A percentile compares a stretch with the other conserved stretches of the same genome.
Evolutionary conservation across 2,113 vertebrate genomes (phyloP).

Genomic region (Anas platyrhynchos): DNA sequence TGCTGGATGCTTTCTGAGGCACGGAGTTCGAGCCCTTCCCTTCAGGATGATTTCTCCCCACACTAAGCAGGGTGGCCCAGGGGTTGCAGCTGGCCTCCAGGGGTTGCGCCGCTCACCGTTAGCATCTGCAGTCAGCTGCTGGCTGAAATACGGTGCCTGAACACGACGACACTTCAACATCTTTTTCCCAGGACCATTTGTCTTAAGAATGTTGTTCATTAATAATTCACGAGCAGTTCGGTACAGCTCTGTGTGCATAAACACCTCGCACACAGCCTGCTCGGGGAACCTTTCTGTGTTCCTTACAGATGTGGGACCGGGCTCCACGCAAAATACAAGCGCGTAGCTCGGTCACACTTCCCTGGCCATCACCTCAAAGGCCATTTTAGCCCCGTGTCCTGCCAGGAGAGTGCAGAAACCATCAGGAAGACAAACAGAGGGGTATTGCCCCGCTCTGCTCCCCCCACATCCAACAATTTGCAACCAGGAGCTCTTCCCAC

Average conservation of each 20-base stretch:
- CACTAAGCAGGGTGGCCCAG: neutral
- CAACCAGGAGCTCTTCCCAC: neutral
- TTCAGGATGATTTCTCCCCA: neutral
- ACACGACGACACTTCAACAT: neutral
- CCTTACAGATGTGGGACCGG: neutral
- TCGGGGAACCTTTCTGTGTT: neutral
- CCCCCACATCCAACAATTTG: rapidly evolving
- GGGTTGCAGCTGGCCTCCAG: neutral
- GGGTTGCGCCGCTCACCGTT: rapidly evolving
- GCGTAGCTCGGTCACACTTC: rapidly evolving
- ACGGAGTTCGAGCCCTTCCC: neutral
- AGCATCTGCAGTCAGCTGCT: neutral
- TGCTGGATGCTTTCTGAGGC: neutral
- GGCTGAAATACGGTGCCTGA: neutral
- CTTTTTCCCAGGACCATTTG: neutral
- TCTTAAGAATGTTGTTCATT: neutral
- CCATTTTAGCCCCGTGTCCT: neutral
- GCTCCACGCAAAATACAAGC: neutral
- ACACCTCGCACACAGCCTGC: neutral
- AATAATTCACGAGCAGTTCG: neutral
- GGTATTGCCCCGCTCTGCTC: rapidly evolving
- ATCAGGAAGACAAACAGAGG: no score
- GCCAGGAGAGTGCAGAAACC: neutral
- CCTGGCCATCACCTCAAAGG: neutral
- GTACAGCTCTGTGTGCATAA: neutral